These are phyloP conservation scores for Cynocephalus volans DNA, from an alignment of 2,113 vertebrate genomes.

Conservation along the genomic window DNA sequence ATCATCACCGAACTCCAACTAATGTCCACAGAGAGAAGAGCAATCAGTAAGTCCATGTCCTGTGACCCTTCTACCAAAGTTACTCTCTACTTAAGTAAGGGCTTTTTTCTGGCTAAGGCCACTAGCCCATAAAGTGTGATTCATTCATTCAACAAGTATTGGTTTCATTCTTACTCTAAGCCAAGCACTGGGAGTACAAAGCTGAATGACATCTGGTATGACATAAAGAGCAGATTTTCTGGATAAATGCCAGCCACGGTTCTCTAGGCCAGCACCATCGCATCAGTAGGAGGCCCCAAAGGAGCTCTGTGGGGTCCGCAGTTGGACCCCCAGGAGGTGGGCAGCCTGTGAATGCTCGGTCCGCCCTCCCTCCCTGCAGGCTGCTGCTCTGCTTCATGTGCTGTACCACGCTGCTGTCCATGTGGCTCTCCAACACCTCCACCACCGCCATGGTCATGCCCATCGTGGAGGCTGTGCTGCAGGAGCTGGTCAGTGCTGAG, in stretches of 20 bases:
- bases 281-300: not conserved
- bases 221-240: not conserved
- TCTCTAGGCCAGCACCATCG: accelerated
- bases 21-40: not conserved
- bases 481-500: slow-evolving; percentile 95
- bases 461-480: slow-evolving; percentile 97
- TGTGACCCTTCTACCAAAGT: not conserved
- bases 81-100: not conserved
- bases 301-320: too few relatives aligned
- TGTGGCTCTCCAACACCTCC: slow-evolving; percentile 99
- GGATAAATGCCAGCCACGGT: accelerated
- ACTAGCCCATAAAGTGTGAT: not conserved
- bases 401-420: slow-evolving; percentile 96
- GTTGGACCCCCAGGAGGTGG: too few relatives aligned
- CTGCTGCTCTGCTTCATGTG: slow-evolving; percentile 99
- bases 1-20: not conserved
- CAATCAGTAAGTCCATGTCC: not conserved
- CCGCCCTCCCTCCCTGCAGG: slow-evolving; percentile 87
- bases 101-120: not conserved
- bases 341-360: accelerated
- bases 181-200: not conserved
- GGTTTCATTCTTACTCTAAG: not conserved
- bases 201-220: not conserved
- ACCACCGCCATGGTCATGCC: slow-evolving; percentile 99
- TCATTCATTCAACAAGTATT: not conserved